Base-by-base conservation (phyloP, 2,888 invertebrate species). In the Buathra laborator region DNA sequence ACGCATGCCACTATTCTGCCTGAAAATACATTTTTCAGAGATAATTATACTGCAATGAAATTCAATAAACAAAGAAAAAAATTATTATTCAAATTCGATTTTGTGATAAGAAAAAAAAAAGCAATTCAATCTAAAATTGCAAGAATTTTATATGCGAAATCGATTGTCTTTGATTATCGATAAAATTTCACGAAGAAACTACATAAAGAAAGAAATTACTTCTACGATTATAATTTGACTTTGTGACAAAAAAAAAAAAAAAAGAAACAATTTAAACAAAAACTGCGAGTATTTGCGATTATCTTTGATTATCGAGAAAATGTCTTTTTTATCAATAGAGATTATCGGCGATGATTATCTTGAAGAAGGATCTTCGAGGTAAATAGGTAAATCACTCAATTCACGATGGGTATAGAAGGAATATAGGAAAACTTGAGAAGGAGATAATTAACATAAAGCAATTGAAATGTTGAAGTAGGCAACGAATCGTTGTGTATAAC, bases 1-100 rank as follows among this genome's bases (percentile, higher is more conserved):
- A 94, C 93, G 93, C 94, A 94, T 94, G 93, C 94, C 94, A 94
- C 94, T 94, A 93, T 94, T 92, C 93, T 94, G 92, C 92, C 94
- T 94, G 90, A 48, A 78, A 84, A 71, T 24, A 24, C 24, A 24
- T 24, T 24, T 24, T 24, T 24, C 3, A 24, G 2, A 24, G 24
- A 24, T 24, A 24, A 24, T 24, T 24, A 24, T 24, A 24, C 24
- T 2, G 24, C 24, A 24, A 24, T 24, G 3, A 24, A 24, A 24
- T 24, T 24, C 24, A 24, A 24, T 24, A 24, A 2, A 24, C 24
- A 44, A 70, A 24, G 10, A 12, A 74, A 51, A 64, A 56, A 14
- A 56, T 19, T 44, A 59, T 51, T 29, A 67, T 59, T 59, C 4
- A 2, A 59, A 59, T 29, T 46, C 3, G 7, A 46, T 2, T 46